phyloP scores from a whole-genome alignment of 30 jellyfish, hydroid and myxozoan genomes.

The Pelagia noctiluca region DNA sequence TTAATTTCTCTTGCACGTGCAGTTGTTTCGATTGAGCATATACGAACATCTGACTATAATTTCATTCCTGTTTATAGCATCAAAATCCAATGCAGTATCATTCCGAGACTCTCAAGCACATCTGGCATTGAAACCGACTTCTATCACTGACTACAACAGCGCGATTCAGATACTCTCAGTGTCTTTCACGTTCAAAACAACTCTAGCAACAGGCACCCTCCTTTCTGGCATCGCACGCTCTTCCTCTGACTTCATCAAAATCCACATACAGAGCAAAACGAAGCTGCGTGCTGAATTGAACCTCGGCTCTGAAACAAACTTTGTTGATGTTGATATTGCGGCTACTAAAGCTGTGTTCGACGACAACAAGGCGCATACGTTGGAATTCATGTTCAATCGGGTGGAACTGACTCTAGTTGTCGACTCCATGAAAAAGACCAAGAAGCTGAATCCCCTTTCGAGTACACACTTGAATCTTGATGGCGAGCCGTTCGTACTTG shows the following conservation, averaged over 20 bases:
- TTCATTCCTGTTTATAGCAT: constrained; percentile 20
- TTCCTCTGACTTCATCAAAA: constrained; percentile 57
- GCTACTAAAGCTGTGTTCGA: constrained; percentile 30
- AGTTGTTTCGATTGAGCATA: too few species aligned
- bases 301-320: constrained; percentile 60
- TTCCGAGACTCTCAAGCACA: constrained; percentile 65
- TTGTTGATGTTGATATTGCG: constrained; percentile 52
- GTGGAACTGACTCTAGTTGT: constrained; percentile 52
- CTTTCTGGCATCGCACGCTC: constrained; percentile 46
- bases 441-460: constrained; percentile 36
- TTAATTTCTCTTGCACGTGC: too few species aligned
- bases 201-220: constrained; percentile 46
- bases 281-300: constrained; percentile 57
- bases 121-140: constrained; percentile 58
- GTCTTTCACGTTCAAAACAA: constrained; percentile 65
- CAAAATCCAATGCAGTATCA: constrained; percentile 62
- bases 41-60: too few species aligned
- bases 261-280: constrained; percentile 36
- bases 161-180: constrained; percentile 63
- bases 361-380: constrained; percentile 61
- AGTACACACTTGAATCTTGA: constrained; percentile 57
- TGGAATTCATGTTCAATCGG: constrained; percentile 54
- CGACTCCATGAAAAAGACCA: constrained; percentile 28
- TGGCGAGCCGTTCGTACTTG: constrained; percentile 70
- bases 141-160: constrained; percentile 70